phyloP scores from a whole-genome alignment of 23 tunicate species.

The Styela clava region DNA sequence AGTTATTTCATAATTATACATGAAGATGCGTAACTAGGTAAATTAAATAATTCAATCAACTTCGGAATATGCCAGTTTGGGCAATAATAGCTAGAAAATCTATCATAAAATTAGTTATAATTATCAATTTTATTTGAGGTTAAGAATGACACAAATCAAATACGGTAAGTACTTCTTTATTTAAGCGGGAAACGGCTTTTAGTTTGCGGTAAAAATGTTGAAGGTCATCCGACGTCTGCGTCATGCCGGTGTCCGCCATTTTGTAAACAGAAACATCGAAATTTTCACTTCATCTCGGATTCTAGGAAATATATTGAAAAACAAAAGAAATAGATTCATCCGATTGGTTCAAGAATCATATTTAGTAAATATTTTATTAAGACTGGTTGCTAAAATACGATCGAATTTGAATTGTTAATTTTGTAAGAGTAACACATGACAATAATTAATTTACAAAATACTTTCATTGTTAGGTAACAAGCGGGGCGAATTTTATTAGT shows the following conservation, averaged over 20 bases:
- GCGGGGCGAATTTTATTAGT: not conserved
- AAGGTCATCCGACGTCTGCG: slow-evolving; percentile 12
- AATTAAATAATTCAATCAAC: too few species aligned
- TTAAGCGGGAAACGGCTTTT: not conserved
- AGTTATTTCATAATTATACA: not conserved
- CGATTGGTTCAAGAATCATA: too few species aligned
- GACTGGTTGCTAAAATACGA: not conserved
- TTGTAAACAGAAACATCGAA: too few species aligned
- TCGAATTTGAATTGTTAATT: not conserved
- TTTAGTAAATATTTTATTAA: too few species aligned
- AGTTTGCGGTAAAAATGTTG: not conserved
- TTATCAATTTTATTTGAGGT: too few species aligned
- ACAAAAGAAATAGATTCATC: too few species aligned
- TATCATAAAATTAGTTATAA: too few species aligned
- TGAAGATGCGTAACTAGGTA: not conserved
- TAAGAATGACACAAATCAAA: slow-evolving; percentile 22
- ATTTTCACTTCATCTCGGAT: too few species aligned
- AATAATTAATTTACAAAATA: too few species aligned
- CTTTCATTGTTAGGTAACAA: not conserved
- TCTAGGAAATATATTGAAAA: too few species aligned
- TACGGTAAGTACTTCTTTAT: slow-evolving; percentile 20
- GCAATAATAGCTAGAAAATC: too few species aligned
- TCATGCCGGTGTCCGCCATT: slow-evolving; percentile 13
- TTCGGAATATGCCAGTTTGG: too few species aligned
- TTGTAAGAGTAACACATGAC: not conserved